phyloP scores from a whole-genome alignment of 1,140 invertebrate genomes.

The Propsilocerus akamusi region DNA sequence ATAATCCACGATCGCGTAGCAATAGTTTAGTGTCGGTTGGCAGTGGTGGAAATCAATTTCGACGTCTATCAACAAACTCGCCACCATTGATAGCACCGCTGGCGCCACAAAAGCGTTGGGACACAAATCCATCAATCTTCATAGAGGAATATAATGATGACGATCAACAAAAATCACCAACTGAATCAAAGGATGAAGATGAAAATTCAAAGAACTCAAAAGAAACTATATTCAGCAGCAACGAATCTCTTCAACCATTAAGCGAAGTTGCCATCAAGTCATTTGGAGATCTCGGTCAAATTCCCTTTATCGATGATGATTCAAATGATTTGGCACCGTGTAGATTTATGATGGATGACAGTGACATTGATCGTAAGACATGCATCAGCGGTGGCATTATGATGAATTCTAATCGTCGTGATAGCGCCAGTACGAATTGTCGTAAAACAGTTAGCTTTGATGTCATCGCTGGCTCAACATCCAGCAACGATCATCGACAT shows the following conservation, averaged over 20 bases:
- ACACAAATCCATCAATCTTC: constrained; percentile 18
- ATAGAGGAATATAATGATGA: constrained; percentile 23
- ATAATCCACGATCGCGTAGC: not conserved
- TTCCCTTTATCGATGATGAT: constrained; percentile 22
- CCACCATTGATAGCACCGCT: not conserved
- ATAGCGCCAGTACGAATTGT: constrained; percentile 8
- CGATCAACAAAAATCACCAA: constrained; percentile 7
- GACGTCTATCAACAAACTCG: not conserved
- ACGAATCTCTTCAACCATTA: constrained; percentile 20
- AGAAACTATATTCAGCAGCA: constrained; percentile 14
- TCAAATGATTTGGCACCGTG: constrained; percentile 5
- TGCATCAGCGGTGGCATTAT: not conserved
- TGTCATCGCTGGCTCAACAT: constrained; percentile 10
- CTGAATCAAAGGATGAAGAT: constrained; percentile 6
- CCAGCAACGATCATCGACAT: not conserved
- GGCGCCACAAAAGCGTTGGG: not conserved
- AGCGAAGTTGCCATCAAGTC: constrained; percentile 22
- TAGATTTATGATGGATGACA: not conserved
- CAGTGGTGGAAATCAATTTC: constrained; percentile 4
- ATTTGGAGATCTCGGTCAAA: constrained; percentile 17
- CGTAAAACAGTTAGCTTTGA: constrained; percentile 24
- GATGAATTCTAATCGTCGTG: not conserved
- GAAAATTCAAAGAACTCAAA: constrained; percentile 10
- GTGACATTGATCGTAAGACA: not conserved
- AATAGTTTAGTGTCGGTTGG: not conserved